phyloP scores from a whole-genome alignment of 2,113 vertebrate species.

The Oryzias celebensis region DNA sequence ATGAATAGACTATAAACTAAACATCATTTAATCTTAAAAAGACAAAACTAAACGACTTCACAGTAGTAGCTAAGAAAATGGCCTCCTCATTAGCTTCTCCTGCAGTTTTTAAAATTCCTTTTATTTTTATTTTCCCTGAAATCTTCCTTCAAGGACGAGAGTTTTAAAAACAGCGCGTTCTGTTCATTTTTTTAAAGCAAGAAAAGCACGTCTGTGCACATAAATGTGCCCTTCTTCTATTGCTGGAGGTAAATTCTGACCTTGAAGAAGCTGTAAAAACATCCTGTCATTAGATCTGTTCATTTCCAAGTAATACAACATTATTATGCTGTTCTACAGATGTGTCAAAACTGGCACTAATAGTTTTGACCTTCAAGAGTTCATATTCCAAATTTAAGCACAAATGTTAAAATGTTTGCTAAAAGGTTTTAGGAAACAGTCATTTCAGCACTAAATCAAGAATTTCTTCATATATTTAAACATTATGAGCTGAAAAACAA shows the following conservation, averaged over 20 bases:
- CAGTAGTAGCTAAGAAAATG: conserved; percentile 1
- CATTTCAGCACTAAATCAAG: no score
- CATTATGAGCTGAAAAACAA: no score
- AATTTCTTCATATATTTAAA: no score
- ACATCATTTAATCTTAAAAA: conserved; percentile 1
- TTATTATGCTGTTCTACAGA: neutral
- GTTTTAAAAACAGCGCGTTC: neutral
- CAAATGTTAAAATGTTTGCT: no score
- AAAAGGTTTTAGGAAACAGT: no score
- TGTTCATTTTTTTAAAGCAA: neutral
- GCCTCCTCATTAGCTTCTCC: conserved; percentile 9
- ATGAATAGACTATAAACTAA: neutral
- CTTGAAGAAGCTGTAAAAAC: conserved; percentile 4
- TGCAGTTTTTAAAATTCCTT: conserved; percentile 3
- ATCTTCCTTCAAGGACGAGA: conserved; percentile 14
- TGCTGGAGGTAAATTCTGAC: conserved; percentile 9
- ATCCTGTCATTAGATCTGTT: neutral
- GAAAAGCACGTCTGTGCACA: neutral
- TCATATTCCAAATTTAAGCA: no score
- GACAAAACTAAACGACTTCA: neutral
- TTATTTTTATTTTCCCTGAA: conserved; percentile 3
- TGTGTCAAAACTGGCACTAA: neutral
- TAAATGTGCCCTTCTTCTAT: neutral
- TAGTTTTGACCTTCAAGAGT: no score
- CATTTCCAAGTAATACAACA: neutral